Percentiles rank a stretch among this genome's conserved stretches.
Evolutionary conservation across 2,797 vertebrate species (phyloP).

Genomic region (Sarcophilus harrisii): DNA sequence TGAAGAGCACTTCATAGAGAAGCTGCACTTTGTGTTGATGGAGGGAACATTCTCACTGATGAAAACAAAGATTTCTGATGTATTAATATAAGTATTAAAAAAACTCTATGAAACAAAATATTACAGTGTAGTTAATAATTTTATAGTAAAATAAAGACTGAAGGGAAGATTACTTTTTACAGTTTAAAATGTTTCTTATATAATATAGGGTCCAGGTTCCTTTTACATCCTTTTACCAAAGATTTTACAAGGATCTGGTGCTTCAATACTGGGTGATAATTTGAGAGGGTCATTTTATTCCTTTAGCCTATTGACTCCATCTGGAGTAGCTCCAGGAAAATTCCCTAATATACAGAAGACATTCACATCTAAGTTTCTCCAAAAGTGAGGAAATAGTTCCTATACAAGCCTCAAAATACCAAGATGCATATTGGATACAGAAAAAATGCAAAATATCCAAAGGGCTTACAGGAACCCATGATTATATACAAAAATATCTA

Average conservation of each 20-base stretch:
- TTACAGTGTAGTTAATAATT: neutral
- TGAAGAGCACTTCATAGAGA: neutral
- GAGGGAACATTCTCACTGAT: neutral
- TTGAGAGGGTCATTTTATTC: neutral
- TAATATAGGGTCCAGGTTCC: neutral
- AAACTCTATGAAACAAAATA: constrained; percentile 13
- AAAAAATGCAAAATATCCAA: neutral
- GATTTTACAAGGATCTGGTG: too few species aligned
- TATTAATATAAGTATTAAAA: neutral
- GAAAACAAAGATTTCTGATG: neutral
- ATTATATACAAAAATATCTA: neutral
- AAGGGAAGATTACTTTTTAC: neutral
- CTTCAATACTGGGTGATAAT: too few species aligned
- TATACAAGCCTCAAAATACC: neutral
- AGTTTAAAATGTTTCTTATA: neutral
- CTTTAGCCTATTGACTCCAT: neutral
- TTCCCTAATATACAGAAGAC: neutral
- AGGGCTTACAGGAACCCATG: neutral
- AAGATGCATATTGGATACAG: neutral
- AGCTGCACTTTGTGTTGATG: neutral
- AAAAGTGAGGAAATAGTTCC: neutral
- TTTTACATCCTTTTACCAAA: neutral
- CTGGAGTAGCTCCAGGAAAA: neutral
- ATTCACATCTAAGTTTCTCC: neutral
- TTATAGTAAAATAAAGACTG: neutral